Evolutionary conservation across 2,888 invertebrate genomes (phyloP), one percentile per base, ranked within the genome.

Genomic region (Heliconius erato): DNA sequence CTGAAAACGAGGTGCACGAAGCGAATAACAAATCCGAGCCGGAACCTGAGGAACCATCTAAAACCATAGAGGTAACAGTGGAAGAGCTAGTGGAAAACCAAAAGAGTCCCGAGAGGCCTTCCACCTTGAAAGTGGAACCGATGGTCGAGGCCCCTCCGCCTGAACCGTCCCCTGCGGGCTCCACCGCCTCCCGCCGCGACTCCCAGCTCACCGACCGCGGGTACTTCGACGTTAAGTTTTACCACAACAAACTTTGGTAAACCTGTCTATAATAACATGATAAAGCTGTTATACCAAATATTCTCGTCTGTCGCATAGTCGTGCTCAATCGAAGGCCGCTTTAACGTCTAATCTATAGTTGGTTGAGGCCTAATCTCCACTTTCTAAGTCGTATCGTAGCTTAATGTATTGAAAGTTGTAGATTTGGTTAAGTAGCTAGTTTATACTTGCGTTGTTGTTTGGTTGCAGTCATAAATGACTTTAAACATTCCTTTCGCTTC

Each of bases 191-290:
- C 4, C 92, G 91, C 54, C 92, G 92, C 59, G 91, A 85, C 85
- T 91, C 96, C 14, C 96, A 96, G 77, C 92, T 96, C 83, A 97
- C 97, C 32, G 97, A 97, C 77, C 96, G 97, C 88, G 97, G 97
- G 71, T 97, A 97, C 91, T 96, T 98, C 87, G 98, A 98, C 93
- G 96, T 98, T 71, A 98, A 98, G 90, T 98, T 97, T 93, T 97
- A 97, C 92, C 98, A 98, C 92, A 98, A 97, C 88, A 97, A 97
- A 87, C 95, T 98, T 88, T 98, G 98, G 98, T 98, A 97, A 83
- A 84, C 74, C 54, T 23, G 14, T 54, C 23, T n/a, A 7, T 63
- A 1, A 23, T n/a, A 6, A 23, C 2, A n/a, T 98, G 98, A 98
- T 98, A 97, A 67, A 67, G 2, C 26, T 65, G 14, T 54, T 5